phyloP scores from a whole-genome alignment of 1,140 invertebrate species.

The Lordiphosa mommai region DNA sequence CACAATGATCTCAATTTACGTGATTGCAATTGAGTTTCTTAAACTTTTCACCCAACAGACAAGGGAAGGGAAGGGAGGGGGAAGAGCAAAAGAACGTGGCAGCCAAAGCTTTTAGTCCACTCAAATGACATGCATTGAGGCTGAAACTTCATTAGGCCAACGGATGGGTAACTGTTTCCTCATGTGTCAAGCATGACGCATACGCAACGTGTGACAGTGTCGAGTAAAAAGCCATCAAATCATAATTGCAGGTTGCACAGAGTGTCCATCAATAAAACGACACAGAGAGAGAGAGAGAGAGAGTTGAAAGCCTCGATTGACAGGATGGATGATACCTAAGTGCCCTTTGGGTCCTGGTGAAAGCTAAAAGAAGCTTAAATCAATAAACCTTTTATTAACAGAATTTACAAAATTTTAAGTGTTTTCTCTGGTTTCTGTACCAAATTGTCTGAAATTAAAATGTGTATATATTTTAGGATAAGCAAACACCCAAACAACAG shows the following conservation, averaged over 20 bases:
- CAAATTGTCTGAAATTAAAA: conserved; percentile 20
- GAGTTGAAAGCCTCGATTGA: conserved; percentile 8
- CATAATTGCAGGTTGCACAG: conserved; percentile 40
- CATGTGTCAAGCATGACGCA: conserved; percentile 30
- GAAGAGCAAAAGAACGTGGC: not conserved
- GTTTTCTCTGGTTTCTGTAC: no score
- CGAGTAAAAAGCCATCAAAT: conserved; percentile 43
- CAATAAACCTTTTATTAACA: no score
- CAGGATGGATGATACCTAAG: not conserved
- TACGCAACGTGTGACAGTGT: conserved; percentile 32
- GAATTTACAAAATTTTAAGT: no score
- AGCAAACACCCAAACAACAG: no score
- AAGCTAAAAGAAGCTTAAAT: no score
- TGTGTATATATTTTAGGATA: not conserved
- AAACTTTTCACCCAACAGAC: conserved; percentile 17
- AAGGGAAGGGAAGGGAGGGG: not conserved
- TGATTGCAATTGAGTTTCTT: conserved; percentile 52
- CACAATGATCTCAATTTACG: conserved; percentile 55
- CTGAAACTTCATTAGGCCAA: conserved; percentile 23
- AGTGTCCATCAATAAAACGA: conserved; percentile 40
- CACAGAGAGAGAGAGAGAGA: not conserved
- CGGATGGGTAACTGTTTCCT: conserved; percentile 2
- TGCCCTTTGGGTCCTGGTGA: no score
- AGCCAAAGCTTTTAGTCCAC: conserved; percentile 29
- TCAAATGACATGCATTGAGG: conserved; percentile 28